phyloP scores from a whole-genome alignment of 2,113 vertebrate genomes.

The Salvator merianae region DNA sequence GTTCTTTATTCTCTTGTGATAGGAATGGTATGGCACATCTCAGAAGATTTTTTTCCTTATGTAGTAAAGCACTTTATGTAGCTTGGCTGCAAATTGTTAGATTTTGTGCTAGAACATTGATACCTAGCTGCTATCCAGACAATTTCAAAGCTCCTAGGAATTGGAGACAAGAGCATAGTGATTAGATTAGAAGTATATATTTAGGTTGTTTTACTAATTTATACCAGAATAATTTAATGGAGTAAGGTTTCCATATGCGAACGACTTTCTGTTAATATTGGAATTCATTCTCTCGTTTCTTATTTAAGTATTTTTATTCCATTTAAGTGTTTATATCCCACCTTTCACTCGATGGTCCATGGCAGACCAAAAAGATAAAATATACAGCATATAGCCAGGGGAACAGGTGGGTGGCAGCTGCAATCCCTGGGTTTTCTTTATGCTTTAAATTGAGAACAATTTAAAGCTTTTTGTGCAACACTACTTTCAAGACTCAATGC shows the following conservation, averaged over 20 bases:
- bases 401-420: too few relatives aligned
- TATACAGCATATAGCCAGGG: too few relatives aligned
- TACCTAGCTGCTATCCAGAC: background rate
- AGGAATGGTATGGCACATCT: background rate
- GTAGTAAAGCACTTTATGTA: background rate
- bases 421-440: too few relatives aligned
- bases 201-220: background rate
- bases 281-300: too few relatives aligned
- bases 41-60: background rate
- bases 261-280: background rate
- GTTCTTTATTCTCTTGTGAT: background rate
- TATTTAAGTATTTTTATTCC: too few relatives aligned
- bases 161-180: rapidly evolving
- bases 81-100: background rate
- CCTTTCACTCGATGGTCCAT: too few relatives aligned
- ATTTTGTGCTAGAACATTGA: background rate
- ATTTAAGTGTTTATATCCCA: too few relatives aligned
- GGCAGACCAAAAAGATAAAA: too few relatives aligned
- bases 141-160: rapidly evolving
- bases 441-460: too few relatives aligned
- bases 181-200: background rate
- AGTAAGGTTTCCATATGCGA: background rate
- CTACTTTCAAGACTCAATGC: background rate
- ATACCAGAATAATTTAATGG: too few relatives aligned
- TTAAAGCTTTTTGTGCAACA: too few relatives aligned